Evolutionary conservation across 2,113 vertebrate species (phyloP), one percentile per base, ranked within the genome.

Genomic region (Isichthys henryi): DNA sequence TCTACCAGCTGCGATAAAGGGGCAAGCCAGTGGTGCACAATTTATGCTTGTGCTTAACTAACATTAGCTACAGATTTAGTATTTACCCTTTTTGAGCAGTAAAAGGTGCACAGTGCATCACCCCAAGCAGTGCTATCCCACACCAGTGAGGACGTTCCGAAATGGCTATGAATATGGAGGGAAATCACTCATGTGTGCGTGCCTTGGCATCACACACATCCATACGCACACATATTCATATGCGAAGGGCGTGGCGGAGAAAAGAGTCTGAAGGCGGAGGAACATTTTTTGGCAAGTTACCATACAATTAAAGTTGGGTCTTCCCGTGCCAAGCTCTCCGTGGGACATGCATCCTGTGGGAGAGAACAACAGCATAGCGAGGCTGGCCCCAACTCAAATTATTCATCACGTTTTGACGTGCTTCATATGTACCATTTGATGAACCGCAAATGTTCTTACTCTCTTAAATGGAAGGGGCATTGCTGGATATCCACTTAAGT

Each of bases 301-400:
- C 66, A 77, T 83, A 88, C 87, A 53, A 82, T 87, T 91, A 90
- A 88, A 91, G 82, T 89, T 49, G 90, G 74, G 84, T 23, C 5
- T 27, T 31, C 87, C 5, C 1, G 23, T 80, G 91, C 91, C 89
- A 90, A 88, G 86, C 21, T 83, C 46, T 88, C 87, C 5, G 88
- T 88, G 90, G 89, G 89, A 91, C 89, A 91, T 90, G 89, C 90
- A 93, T 92, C 90, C 91, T 91, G 90, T 86, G 88, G 91, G 21
- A 80, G 88, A 89, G 62, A 89, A 62, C 21, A 48, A 31, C 88
- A 89, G 9, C 15, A 35, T 50, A 49, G 77, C 48, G 89, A 89
- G 88, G 58, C 35, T 87, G 84, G 46, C 90, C 39, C 19, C 82
- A 48, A 45, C n/a, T 45, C 77, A 82, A 84, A 84, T 84, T 45